phyloP scores from a whole-genome alignment of 1,140 invertebrate species.

The Penaeus vannamei region DNA sequence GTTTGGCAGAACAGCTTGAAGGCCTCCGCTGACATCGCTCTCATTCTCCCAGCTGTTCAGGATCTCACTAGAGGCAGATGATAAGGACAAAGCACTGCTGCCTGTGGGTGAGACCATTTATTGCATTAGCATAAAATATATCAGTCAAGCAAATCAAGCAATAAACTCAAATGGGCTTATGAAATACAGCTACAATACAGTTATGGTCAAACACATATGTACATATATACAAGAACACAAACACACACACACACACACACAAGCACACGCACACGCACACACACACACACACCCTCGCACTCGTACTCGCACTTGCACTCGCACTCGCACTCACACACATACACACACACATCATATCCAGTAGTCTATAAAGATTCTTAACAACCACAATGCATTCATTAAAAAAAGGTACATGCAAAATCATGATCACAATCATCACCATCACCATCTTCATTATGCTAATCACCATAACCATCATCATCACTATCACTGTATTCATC shows the following conservation, averaged over 20 bases:
- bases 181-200: neutral
- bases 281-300: neutral
- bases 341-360: too few species aligned
- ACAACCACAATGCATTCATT: too few species aligned
- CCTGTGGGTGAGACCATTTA: conserved; percentile 13
- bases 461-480: too few species aligned
- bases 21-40: conserved; percentile 60
- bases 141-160: neutral
- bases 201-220: neutral
- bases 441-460: too few species aligned
- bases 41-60: conserved; percentile 48
- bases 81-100: conserved; percentile 50
- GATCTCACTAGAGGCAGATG: conserved; percentile 53
- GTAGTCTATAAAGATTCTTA: too few species aligned
- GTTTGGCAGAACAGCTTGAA: conserved; percentile 52
- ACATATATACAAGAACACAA: neutral
- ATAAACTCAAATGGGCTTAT: neutral
- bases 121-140: too few species aligned
- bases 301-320: too few species aligned
- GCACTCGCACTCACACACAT: too few species aligned
- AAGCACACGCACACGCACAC: neutral
- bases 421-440: too few species aligned
- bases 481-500: too few species aligned
- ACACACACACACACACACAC: neutral
- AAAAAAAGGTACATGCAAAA: too few species aligned